A percentile compares a stretch with the other conserved stretches of the same genome.
These are phyloP conservation scores for Corvus hawaiiensis DNA, from an alignment of 2,113 vertebrate species.

Conservation along the genomic window DNA sequence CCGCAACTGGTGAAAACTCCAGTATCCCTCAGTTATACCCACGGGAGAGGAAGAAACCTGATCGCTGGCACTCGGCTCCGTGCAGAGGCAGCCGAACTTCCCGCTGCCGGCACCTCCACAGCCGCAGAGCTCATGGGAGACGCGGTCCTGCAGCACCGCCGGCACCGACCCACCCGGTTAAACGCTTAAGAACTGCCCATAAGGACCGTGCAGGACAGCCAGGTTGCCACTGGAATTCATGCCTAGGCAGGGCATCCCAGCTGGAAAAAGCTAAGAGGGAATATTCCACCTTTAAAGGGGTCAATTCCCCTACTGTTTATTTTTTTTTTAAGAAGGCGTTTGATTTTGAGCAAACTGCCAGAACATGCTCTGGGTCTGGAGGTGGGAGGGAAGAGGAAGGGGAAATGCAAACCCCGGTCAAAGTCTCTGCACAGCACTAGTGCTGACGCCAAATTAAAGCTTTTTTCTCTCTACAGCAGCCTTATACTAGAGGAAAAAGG, in stretches of 20 bases:
- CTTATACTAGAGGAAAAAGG: not conserved
- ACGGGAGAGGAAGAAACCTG: not conserved
- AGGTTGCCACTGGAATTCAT: not conserved
- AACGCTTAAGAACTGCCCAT: accelerated
- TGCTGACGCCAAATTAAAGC: not conserved
- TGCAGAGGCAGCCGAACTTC: not conserved
- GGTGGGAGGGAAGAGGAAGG: constrained; percentile 19
- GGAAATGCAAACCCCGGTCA: not conserved
- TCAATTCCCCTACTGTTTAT: not conserved
- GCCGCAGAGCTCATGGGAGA: not conserved
- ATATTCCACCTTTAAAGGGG: not conserved
- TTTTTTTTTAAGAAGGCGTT: not conserved
- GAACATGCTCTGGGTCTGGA: not conserved
- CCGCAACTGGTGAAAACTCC: not conserved
- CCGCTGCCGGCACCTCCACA: accelerated
- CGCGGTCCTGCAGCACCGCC: not conserved
- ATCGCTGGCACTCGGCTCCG: not conserved
- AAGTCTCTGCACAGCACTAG: not conserved
- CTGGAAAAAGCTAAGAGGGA: not conserved
- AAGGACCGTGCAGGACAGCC: not conserved
- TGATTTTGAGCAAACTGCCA: not conserved
- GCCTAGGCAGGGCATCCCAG: not conserved
- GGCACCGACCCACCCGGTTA: accelerated
- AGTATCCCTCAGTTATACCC: accelerated
- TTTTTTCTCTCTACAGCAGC: not conserved